These are phyloP conservation scores for Uloborus plumipes DNA, from an alignment of 2,888 invertebrate species.

Conservation along the genomic window DNA sequence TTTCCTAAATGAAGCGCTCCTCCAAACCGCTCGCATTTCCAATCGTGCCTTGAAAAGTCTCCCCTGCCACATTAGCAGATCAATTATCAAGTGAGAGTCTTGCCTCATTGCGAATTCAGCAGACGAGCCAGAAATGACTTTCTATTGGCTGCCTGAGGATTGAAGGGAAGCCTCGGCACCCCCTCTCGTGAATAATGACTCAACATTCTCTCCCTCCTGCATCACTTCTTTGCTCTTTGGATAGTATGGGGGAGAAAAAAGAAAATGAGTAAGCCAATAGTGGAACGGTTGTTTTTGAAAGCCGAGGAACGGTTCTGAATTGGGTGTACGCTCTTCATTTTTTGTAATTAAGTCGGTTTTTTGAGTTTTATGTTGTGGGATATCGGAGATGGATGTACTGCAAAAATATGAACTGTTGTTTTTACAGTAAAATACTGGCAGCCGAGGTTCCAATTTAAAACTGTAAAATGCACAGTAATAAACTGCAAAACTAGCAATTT, in stretches of 20 bases:
- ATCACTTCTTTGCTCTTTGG: constrained; percentile 1
- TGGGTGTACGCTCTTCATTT: neutral
- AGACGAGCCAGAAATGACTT: constrained; percentile 25
- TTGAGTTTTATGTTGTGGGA: too few relatives aligned
- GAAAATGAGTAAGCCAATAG: constrained; percentile 22
- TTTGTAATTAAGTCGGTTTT: neutral
- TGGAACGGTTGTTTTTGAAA: neutral
- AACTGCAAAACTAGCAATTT: too few relatives aligned
- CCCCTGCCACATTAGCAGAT: neutral
- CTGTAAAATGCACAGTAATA: too few relatives aligned
- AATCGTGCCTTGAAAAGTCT: too few relatives aligned
- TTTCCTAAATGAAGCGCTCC: too few relatives aligned
- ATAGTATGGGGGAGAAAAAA: neutral
- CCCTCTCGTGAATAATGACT: constrained; percentile 52
- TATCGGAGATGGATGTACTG: neutral
- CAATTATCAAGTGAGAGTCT: neutral
- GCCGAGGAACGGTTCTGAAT: too few relatives aligned
- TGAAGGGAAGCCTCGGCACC: constrained; percentile 9
- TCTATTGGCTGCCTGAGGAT: constrained; percentile 49
- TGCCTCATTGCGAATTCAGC: constrained; percentile 55
- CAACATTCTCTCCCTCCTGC: constrained; percentile 5
- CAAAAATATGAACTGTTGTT: too few relatives aligned
- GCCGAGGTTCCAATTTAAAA: too few relatives aligned
- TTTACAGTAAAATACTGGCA: too few relatives aligned
- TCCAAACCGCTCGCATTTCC: too few relatives aligned